Conservation (phyloP, 2,113 vertebrate genomes). For the Neogobius melanostomus region DNA sequence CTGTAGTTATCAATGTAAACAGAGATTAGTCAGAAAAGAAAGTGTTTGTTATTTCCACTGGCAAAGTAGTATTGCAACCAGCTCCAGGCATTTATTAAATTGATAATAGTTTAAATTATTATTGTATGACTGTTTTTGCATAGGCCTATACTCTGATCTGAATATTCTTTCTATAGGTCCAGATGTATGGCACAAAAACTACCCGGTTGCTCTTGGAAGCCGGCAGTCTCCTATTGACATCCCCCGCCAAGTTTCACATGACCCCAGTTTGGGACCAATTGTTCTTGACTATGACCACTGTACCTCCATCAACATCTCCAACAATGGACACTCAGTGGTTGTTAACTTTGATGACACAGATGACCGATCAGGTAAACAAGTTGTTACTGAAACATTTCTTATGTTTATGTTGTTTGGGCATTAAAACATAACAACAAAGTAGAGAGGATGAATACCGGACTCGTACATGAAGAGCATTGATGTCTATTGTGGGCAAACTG, state of each 20-base stretch:
- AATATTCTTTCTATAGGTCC: slow-evolving; percentile 79
- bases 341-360: slow-evolving; percentile 91
- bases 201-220: slow-evolving; percentile 85
- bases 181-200: slow-evolving; percentile 86
- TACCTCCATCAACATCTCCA: slow-evolving; percentile 85
- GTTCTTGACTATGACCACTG: slow-evolving; percentile 84
- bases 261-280: slow-evolving; percentile 80
- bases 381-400: neutral
- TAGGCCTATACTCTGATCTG: neutral
- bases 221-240: slow-evolving; percentile 95
- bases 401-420: neutral
- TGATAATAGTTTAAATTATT: neutral
- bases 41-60: neutral
- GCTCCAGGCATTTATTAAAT: too few species aligned
- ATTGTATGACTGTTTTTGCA: neutral
- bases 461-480: neutral
- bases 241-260: slow-evolving; percentile 80
- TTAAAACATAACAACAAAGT: neutral
- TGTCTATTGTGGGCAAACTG: slow-evolving; percentile 15
- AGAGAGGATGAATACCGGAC: neutral
- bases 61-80: too few species aligned
- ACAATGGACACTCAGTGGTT: slow-evolving; percentile 92
- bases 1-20: slow-evolving; percentile 3
- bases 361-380: slow-evolving; percentile 83
- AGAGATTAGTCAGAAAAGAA: neutral